Evolutionary conservation across 2,113 vertebrate species (phyloP).

Genomic region (Chlorocebus sabaeus): DNA sequence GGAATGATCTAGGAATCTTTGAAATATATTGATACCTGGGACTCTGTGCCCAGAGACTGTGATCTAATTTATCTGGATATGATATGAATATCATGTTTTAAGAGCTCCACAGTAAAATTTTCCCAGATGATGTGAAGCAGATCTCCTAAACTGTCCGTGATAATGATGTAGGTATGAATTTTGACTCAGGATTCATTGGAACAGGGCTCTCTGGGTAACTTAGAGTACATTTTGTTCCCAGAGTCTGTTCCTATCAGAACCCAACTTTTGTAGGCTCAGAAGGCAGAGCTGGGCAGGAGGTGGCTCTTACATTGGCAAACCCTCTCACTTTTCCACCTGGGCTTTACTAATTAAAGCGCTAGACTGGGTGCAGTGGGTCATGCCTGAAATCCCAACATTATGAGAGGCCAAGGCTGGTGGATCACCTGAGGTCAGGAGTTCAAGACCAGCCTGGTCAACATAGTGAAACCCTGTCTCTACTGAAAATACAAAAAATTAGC

Average conservation of each 20-base stretch:
- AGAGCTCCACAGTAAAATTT: not conserved
- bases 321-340: not conserved
- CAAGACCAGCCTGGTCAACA: too few relatives aligned
- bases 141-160: not conserved
- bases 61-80: not conserved
- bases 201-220: not conserved
- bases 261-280: not conserved
- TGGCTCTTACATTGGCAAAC: not conserved
- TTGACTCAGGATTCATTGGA: not conserved
- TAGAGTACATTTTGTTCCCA: not conserved
- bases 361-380: too few relatives aligned
- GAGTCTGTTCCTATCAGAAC: not conserved
- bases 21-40: not conserved
- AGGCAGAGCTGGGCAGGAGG: not conserved
- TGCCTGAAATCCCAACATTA: too few relatives aligned
- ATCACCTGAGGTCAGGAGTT: too few relatives aligned
- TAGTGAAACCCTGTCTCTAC: too few relatives aligned
- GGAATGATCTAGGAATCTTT: not conserved
- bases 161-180: not conserved
- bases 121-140: not conserved
- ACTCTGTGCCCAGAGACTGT: not conserved
- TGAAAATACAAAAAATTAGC: too few relatives aligned
- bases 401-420: too few relatives aligned
- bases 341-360: not conserved
- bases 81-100: not conserved